These are phyloP conservation scores for Mayetiola destructor DNA, from an alignment of 2,888 invertebrate species.

Conservation along the genomic window DNA sequence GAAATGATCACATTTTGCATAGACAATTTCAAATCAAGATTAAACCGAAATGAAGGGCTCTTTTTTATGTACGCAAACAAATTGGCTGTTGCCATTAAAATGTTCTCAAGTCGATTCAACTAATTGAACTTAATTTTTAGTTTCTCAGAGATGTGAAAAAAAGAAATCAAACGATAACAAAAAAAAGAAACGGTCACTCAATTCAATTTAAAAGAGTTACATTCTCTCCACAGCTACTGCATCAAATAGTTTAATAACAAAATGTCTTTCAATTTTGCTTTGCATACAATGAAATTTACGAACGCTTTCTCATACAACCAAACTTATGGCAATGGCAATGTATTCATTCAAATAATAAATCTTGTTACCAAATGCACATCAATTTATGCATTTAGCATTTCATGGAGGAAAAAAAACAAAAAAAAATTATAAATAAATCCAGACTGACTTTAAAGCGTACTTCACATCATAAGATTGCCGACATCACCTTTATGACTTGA, in stretches of 20 bases:
- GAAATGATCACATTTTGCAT: not conserved
- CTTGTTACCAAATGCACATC: not conserved
- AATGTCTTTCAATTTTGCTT: not conserved
- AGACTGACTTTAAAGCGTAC: too few species aligned
- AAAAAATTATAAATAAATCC: too few species aligned
- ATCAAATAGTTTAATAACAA: not conserved
- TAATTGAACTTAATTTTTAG: not conserved
- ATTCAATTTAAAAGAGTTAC: too few species aligned
- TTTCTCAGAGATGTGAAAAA: not conserved
- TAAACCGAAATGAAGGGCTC: not conserved
- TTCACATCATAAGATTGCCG: constrained; percentile 1
- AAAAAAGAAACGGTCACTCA: not conserved
- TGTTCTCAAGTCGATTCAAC: not conserved
- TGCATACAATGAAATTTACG: not conserved
- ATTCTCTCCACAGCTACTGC: too few species aligned
- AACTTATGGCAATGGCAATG: too few species aligned
- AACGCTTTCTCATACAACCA: not conserved
- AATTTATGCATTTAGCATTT: not conserved
- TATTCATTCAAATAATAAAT: constrained; percentile 8
- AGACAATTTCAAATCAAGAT: constrained; percentile 1
- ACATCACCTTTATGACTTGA: not conserved
- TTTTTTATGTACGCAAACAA: not conserved
- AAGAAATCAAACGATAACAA: not conserved
- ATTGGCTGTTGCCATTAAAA: constrained; percentile 11
- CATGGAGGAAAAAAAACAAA: not conserved